Base-by-base conservation (phyloP, 2,113 vertebrate genomes). In the Apodemus speciosus region DNA sequence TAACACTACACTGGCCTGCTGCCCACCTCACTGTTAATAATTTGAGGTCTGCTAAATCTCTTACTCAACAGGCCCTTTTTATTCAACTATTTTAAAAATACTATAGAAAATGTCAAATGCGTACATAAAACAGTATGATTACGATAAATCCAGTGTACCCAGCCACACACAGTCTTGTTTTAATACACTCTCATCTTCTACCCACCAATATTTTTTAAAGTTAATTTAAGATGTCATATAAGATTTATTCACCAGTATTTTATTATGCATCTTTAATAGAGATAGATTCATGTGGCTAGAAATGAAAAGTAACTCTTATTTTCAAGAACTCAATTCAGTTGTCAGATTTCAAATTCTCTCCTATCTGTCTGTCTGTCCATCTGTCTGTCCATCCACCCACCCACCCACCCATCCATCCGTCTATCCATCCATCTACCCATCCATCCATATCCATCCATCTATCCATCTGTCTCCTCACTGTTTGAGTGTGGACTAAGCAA, bases 401-500 rank as follows among this genome's bases (percentile, higher is more conserved):
- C 9, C 60, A 27, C 9, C 27, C 10, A 13, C 2, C 60, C 6
- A 10, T 5, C 30, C 11, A 64, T 13, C 4, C 11, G 14, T 4
- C 30, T 4, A 66, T 4, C 27, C 27, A 13, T 14, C 64, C 2
- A 9, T 30, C 27, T 10, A 2, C 25, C 60, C 9, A 25, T 62
- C 60, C 8, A 3, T 25, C 60, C 8, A 25, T n/a, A n/a, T 25
- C 60, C 23, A 25, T 25, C 60, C 23, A 62, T 62, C 60, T 23
- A 64, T 4, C 62, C 10, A 64, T 66, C 15, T 25, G 10, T 53
- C 32, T 38, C 85, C 21, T 69, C 27, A 73, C 87, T 72, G 46
- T 96, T 89, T 84, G 85, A 95, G n/a, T 96, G 16, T 25, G 4
- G 11, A 91, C 89, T 49, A 64, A 95, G 32, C 92, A 62, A 85